Conservation (phyloP, 2,797 vertebrate species). For the Phrynocephalus forsythii region DNA sequence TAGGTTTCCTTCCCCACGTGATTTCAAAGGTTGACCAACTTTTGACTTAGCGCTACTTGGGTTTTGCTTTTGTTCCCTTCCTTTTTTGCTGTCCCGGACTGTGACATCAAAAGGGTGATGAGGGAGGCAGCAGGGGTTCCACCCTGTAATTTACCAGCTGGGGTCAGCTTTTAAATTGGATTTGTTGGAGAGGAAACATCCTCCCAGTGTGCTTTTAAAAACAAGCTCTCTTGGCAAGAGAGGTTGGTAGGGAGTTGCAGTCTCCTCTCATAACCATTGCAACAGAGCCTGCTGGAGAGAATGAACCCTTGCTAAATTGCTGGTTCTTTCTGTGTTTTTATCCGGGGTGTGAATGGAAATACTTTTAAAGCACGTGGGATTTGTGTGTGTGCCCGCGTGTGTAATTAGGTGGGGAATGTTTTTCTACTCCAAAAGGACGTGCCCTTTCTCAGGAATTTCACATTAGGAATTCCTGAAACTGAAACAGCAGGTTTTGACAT, state of each 20-base stretch:
- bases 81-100: not conserved
- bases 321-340: not conserved
- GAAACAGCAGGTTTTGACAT: slow-evolving; percentile 14
- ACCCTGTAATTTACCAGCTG: not conserved
- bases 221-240: no score
- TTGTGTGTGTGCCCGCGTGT: not conserved
- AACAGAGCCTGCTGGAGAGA: not conserved
- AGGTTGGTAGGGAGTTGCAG: not conserved
- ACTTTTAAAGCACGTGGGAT: not conserved
- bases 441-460: slow-evolving; percentile 51
- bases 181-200: not conserved
- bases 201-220: not conserved
- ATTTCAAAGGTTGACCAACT: no score
- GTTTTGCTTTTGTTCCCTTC: not conserved
- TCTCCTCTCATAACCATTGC: not conserved
- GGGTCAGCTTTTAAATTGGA: not conserved
- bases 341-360: not conserved
- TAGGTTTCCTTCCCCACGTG: no score
- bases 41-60: no score
- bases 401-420: not conserved
- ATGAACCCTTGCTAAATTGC: no score
- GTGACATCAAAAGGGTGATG: not conserved
- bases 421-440: slow-evolving; percentile 22
- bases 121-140: not conserved
- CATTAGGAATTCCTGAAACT: not conserved